Conservation (phyloP, 2,888 invertebrate genomes). For the Prosapia bicincta region DNA sequence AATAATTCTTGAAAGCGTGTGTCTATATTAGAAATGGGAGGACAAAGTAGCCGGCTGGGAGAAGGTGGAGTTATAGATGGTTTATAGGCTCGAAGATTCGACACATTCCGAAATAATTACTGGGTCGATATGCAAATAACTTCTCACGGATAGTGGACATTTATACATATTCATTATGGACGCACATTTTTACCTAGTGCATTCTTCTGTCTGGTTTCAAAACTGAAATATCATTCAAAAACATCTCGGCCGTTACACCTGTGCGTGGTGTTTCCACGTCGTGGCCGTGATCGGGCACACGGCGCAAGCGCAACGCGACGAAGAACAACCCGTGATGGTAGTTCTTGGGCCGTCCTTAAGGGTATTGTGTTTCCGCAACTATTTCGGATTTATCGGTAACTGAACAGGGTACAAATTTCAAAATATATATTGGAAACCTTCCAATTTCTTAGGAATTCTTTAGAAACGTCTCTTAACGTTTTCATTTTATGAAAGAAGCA, state of each 20-base stretch:
- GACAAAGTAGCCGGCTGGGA: slow-evolving; percentile 17
- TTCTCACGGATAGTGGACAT: slow-evolving; percentile 24
- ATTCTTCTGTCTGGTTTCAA: background rate
- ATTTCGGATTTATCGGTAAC: no score
- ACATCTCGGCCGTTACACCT: background rate
- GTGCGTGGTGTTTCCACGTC: no score
- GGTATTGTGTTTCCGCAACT: no score
- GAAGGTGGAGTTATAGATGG: slow-evolving; percentile 15
- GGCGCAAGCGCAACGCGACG: no score
- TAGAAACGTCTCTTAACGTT: no score
- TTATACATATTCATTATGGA: slow-evolving; percentile 27
- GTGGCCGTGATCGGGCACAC: no score
- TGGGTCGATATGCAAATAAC: slow-evolving; percentile 28
- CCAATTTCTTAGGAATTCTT: no score
- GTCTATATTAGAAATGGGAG: slow-evolving; percentile 27
- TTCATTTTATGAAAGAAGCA: no score
- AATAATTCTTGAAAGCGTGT: slow-evolving; percentile 11
- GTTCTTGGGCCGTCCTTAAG: no score
- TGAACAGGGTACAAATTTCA: no score
- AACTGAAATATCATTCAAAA: background rate
- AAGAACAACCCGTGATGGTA: no score
- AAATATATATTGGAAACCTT: no score
- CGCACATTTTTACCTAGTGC: background rate
- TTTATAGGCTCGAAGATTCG: slow-evolving; percentile 26
- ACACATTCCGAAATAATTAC: slow-evolving; percentile 26